A percentile compares a stretch with the other conserved stretches of the same genome.
These are phyloP conservation scores for Salvator merianae DNA, from an alignment of 2,113 vertebrate species.

Conservation along the genomic window DNA sequence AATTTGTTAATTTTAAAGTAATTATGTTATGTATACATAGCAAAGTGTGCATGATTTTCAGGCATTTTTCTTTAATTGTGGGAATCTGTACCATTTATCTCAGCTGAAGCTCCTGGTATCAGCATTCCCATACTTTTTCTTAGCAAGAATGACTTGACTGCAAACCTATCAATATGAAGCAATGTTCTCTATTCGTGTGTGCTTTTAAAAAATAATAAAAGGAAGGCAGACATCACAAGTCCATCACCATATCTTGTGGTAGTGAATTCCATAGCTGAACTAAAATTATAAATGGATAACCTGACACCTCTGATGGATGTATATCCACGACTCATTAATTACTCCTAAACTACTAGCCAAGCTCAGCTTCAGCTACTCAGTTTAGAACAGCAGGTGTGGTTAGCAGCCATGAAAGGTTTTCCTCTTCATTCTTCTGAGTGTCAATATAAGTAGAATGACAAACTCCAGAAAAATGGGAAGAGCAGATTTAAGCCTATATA, in stretches of 20 bases:
- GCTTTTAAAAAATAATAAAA: not conserved
- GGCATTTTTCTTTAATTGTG: not conserved
- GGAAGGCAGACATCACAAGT: not conserved
- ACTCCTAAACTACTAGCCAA: constrained; percentile 29
- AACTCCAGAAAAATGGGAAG: constrained; percentile 4
- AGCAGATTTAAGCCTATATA: not conserved
- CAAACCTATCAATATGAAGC: not conserved
- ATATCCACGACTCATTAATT: constrained; percentile 3
- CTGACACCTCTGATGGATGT: not conserved
- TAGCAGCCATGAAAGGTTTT: constrained; percentile 27
- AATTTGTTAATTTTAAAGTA: constrained; percentile 13
- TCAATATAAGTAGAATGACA: not conserved
- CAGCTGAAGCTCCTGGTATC: no score
- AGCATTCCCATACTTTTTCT: no score
- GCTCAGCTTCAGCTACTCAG: constrained; percentile 16
- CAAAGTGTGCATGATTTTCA: not conserved
- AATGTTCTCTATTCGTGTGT: not conserved
- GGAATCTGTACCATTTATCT: not conserved
- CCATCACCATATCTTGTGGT: no score
- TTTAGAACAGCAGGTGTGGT: constrained; percentile 11
- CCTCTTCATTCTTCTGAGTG: constrained; percentile 22
- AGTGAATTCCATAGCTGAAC: no score
- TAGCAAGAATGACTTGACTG: no score
- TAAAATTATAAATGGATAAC: not conserved
- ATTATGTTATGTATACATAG: constrained; percentile 6